These are phyloP conservation scores for Eudyptes chrysolophus DNA, from an alignment of 2,113 vertebrate genomes.

Conservation along the genomic window DNA sequence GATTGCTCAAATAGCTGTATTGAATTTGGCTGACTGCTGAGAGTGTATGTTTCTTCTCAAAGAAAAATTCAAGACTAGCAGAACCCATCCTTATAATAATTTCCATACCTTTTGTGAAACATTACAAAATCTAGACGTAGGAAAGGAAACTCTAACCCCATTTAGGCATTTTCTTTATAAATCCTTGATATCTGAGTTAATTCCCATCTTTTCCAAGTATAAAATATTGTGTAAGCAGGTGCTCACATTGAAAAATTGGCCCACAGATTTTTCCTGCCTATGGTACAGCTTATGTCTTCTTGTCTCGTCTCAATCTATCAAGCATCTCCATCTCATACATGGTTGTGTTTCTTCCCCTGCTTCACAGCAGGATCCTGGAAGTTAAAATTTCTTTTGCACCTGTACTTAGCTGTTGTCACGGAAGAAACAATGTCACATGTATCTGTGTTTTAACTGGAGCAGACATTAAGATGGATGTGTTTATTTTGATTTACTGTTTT, in stretches of 20 bases:
- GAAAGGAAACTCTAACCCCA: not conserved
- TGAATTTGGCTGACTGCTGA: not conserved
- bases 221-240: not conserved
- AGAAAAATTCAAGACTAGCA: not conserved
- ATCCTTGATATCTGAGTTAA: not conserved
- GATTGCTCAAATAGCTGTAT: not conserved
- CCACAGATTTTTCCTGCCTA: not conserved
- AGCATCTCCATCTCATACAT: accelerated
- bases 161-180: not conserved
- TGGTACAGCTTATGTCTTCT: not conserved
- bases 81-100: not conserved
- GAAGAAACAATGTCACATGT: not conserved
- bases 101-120: not conserved
- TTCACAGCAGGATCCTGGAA: not conserved
- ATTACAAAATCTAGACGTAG: not conserved
- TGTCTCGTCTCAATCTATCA: not conserved
- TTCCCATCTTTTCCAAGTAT: not conserved
- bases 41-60: not conserved
- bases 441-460: not conserved
- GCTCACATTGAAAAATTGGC: not conserved
- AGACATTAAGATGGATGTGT: not conserved
- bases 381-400: not conserved
- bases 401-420: not conserved
- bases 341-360: not conserved
- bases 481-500: not conserved